Conservation (phyloP, 2,797 vertebrate genomes). For the Acanthis flammea region DNA sequence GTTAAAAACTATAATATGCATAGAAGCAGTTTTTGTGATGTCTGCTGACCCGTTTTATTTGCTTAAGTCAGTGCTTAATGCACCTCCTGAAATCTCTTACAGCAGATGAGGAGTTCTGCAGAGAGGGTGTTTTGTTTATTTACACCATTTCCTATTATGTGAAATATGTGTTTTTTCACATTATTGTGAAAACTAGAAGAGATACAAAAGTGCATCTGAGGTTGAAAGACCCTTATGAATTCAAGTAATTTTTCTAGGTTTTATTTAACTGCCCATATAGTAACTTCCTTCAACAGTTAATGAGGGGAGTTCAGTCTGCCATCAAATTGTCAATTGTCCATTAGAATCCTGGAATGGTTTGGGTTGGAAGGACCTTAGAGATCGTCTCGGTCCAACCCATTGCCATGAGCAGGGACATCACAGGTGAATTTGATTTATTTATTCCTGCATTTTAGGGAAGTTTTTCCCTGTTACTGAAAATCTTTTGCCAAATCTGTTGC, state of each 20-base stretch:
- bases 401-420: not conserved
- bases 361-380: not conserved
- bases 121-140: not conserved
- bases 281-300: not conserved
- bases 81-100: not conserved
- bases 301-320: not conserved
- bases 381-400: fast-evolving
- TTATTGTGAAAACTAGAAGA: not conserved
- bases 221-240: not conserved
- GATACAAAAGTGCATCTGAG: not conserved
- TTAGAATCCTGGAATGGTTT: not conserved
- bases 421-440: not conserved
- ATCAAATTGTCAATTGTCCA: not conserved
- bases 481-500: not conserved
- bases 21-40: not conserved
- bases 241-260: not conserved
- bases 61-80: not conserved
- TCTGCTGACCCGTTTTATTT: not conserved
- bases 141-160: not conserved
- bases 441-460: not conserved
- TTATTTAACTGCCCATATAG: not conserved
- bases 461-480: not conserved
- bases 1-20: not conserved
- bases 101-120: not conserved
- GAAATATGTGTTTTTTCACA: not conserved